phyloP scores from a whole-genome alignment of 37 sponge, comb jelly and placozoan genomes.

The Tethya wilhelma region DNA sequence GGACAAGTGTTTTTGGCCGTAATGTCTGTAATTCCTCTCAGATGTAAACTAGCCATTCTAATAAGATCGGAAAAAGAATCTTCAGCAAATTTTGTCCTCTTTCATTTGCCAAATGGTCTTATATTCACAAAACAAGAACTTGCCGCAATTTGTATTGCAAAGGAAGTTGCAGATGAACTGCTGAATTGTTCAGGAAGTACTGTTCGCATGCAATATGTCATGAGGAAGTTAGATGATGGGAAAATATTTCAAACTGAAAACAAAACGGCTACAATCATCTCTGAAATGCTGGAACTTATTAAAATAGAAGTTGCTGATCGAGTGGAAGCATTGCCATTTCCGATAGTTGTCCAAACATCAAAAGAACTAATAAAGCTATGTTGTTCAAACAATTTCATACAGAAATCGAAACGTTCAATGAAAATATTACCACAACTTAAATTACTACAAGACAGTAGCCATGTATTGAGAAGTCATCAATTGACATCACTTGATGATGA shows the following conservation, averaged over 20 bases:
- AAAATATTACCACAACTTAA: slow-evolving; percentile 24
- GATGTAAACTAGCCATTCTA: slow-evolving; percentile 38
- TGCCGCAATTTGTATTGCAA: slow-evolving; percentile 49
- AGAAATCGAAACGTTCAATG: too few relatives aligned
- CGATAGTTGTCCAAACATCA: background rate
- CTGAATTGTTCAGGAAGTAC: slow-evolving; percentile 42
- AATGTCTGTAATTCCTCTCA: slow-evolving; percentile 52
- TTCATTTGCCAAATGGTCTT: slow-evolving; percentile 65
- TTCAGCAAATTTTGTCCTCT: slow-evolving; percentile 19
- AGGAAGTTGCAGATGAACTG: slow-evolving; percentile 68
- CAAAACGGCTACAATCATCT: slow-evolving; percentile 1
- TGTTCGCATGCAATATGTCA: slow-evolving; percentile 30
- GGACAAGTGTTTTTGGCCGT: slow-evolving; percentile 70
- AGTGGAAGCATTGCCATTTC: background rate
- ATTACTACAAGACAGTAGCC: slow-evolving; percentile 34
- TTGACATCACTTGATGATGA: too few relatives aligned
- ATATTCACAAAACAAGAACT: slow-evolving; percentile 54
- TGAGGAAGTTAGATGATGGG: slow-evolving; percentile 1
- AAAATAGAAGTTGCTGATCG: slow-evolving; percentile 21
- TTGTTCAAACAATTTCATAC: too few relatives aligned
- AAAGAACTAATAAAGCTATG: too few relatives aligned
- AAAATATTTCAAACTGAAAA: background rate
- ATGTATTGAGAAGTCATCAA: slow-evolving; percentile 42
- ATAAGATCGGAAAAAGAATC: background rate
- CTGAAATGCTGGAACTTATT: slow-evolving; percentile 35